Base-by-base conservation (phyloP, 2,888 invertebrate genomes). In the Crossocerus cetratus region DNA sequence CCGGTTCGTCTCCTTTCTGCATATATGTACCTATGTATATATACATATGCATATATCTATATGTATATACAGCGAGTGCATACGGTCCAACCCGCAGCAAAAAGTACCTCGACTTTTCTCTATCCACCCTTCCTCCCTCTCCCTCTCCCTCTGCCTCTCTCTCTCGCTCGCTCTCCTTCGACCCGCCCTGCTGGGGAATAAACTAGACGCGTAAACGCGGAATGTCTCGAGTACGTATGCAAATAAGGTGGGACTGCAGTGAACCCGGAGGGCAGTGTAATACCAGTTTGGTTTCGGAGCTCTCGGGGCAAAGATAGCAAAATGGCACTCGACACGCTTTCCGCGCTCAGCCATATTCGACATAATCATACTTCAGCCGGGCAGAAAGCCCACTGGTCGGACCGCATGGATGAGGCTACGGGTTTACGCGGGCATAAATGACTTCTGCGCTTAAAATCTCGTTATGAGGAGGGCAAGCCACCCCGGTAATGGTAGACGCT, bases 1-100 rank as follows among this genome's bases (percentile, higher is more conserved):
- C 84, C 71, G 67, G 21, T 54, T 69, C 72, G 14, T 16, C 49
- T 16, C 16, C 13, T 32, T 3, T n/a, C 13, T 13, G 49, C 49
- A 49, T 49, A 49, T 49, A 49, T 49, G n/a, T 45, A 45, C 4
- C 8, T 32, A 32, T 11, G 5, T 49, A 49, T 11, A 49, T 49
- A 2, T 49, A 3, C 13, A 49, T 16, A 49, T 49, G 49, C 14
- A 49, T 16, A 49, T 32, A 32, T 1, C 4, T 32, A 32, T 32
- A 32, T 3, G 8, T 45, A 45, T 45, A 45, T 45, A 8, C 0
- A 32, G 32, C 32, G 32, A 8, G 32, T 32, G 32, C 32, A 32
- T 32, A 32, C 8, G 3, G 32, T 32, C 32, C 32, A 32, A 2
- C 32, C 32, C 32, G 11, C 8, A 11, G 8, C 16, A 49, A 49